Conservation (phyloP, 2,888 invertebrate species). For the Lasioglossum villosulum region DNA sequence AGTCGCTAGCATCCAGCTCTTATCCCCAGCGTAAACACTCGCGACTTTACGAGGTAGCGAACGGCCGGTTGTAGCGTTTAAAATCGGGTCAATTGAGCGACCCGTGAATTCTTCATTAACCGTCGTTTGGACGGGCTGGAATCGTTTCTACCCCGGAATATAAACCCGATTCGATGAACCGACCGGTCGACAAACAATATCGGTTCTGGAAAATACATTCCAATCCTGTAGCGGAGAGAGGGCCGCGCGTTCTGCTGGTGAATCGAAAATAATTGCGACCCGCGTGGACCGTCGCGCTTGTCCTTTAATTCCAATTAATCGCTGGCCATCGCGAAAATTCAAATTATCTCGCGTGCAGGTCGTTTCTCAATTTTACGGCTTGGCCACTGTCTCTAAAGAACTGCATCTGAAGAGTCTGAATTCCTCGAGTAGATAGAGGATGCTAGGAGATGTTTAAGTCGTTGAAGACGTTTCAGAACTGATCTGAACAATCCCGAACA, state of each 20-base stretch:
- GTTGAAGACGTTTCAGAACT: neutral
- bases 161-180: constrained; percentile 1
- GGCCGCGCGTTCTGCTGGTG: neutral
- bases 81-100: constrained; percentile 12
- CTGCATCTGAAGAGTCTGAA: neutral
- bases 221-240: neutral
- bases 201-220: neutral
- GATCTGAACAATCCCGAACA: neutral
- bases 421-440: neutral
- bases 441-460: too few relatives aligned
- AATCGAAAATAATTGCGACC: constrained; percentile 11
- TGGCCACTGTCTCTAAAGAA: neutral
- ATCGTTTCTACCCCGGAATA: neutral
- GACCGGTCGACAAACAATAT: neutral
- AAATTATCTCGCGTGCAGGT: neutral
- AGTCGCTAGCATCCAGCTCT: neutral
- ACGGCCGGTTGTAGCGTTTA: neutral
- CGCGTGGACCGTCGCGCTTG: neutral
- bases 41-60: neutral
- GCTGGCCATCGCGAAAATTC: neutral
- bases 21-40: neutral
- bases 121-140: neutral
- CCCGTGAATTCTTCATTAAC: constrained; percentile 44
- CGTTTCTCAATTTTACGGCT: neutral
- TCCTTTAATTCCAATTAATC: constrained; percentile 10